These are phyloP conservation scores for Ricordea florida DNA, from an alignment of 92 coral and sea anemone genomes.

Conservation along the genomic window DNA sequence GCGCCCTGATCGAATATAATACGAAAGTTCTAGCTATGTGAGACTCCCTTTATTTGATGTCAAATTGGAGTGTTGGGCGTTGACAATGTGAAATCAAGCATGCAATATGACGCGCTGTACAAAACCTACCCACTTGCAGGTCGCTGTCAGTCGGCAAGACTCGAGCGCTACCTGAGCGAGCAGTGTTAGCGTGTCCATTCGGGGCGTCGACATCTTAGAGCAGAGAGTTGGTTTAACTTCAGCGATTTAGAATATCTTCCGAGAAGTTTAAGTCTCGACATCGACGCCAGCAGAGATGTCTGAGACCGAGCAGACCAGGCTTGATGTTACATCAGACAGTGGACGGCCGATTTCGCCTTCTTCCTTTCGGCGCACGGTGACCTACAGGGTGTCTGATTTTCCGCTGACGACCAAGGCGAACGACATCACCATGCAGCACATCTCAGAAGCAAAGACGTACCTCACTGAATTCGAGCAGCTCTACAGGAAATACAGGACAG, in stretches of 20 bases:
- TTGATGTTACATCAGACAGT: not conserved
- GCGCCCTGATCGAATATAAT: slow-evolving; percentile 30
- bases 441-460: slow-evolving; percentile 91
- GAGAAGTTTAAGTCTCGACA: not conserved
- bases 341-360: slow-evolving; percentile 16
- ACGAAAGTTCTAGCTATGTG: slow-evolving; percentile 24
- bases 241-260: not conserved
- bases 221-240: no score
- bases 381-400: slow-evolving; percentile 52
- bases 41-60: not conserved
- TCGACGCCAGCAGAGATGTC: slow-evolving; percentile 4
- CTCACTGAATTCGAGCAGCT: slow-evolving; percentile 93
- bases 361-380: slow-evolving; percentile 29
- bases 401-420: slow-evolving; percentile 8
- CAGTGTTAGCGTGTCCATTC: no score
- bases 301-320: slow-evolving; percentile 34
- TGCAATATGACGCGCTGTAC: slow-evolving; percentile 29
- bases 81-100: slow-evolving; percentile 10
- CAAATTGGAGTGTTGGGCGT: slow-evolving; percentile 16
- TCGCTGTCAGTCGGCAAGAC: no score
- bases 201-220: no score
- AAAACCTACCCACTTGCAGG: no score
- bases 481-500: slow-evolving; percentile 79
- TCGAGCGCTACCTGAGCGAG: no score
- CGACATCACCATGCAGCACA: slow-evolving; percentile 90